Evolutionary conservation across 2,888 invertebrate species (phyloP).

Genomic region (Caenorhabditis japonica): DNA sequence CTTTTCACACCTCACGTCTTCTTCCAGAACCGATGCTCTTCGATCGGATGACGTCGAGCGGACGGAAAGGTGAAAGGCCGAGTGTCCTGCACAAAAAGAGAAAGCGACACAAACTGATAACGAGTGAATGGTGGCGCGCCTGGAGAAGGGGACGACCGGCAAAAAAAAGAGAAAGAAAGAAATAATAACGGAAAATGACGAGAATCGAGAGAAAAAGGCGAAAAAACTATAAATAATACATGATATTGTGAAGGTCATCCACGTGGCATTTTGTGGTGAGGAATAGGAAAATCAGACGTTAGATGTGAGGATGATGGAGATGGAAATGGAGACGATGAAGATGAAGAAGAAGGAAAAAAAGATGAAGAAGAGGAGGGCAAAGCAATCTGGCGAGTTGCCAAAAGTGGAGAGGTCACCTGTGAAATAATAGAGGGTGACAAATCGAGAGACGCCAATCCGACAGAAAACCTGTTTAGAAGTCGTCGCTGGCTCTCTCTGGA

Average conservation of each 20-base stretch:
- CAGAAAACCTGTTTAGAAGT: constrained; percentile 9
- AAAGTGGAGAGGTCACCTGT: constrained; percentile 41
- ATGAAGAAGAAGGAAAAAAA: constrained; percentile 1
- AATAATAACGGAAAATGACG: too few relatives aligned
- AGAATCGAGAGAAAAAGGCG: too few relatives aligned
- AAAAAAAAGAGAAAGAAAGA: too few relatives aligned
- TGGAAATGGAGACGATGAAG: constrained; percentile 6
- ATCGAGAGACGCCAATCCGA: constrained; percentile 10
- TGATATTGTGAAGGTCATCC: too few relatives aligned
- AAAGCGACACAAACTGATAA: constrained; percentile 11
- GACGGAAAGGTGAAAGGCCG: constrained; percentile 17
- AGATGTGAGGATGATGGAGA: background rate
- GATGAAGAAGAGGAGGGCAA: constrained; percentile 2
- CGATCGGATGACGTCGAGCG: constrained; percentile 20
- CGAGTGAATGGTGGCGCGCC: constrained; percentile 5
- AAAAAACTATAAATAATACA: too few relatives aligned
- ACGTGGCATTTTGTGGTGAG: too few relatives aligned
- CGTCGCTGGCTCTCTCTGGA: constrained; percentile 10
- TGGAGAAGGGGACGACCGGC: constrained; percentile 2
- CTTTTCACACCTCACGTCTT: too few relatives aligned
- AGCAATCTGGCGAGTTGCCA: constrained; percentile 45
- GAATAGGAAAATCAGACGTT: too few relatives aligned
- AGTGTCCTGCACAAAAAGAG: constrained; percentile 11
- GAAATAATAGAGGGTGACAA: background rate
- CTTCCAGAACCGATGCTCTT: background rate